Percentiles rank a stretch among this genome's conserved stretches.
Evolutionary conservation across 2,888 invertebrate species (phyloP).

Genomic region (Beris morrisii): DNA sequence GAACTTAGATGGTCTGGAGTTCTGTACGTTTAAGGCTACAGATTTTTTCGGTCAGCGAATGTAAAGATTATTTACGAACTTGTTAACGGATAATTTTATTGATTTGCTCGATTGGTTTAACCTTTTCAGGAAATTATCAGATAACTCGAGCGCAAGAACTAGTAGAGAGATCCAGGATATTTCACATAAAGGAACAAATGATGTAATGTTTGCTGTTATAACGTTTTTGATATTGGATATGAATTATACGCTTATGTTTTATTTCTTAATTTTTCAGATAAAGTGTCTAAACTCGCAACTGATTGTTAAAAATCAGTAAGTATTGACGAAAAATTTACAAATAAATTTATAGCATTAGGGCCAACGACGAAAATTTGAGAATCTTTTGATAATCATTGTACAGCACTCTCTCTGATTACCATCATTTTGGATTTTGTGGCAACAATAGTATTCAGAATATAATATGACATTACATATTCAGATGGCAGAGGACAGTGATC

Average conservation of each 20-base stretch:
- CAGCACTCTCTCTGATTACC: no score
- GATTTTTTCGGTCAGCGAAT: slow-evolving; percentile 50
- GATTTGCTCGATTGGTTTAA: no score
- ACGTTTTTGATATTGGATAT: neutral
- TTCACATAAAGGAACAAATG: neutral
- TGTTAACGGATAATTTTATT: no score
- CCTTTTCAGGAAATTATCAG: neutral
- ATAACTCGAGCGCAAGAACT: neutral
- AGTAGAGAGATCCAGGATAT: neutral
- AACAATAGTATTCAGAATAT: no score
- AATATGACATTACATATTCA: no score
- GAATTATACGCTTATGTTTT: neutral
- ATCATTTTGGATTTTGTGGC: no score
- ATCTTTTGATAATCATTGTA: no score
- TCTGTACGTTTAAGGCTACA: slow-evolving; percentile 55
- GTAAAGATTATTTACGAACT: slow-evolving; percentile 9
- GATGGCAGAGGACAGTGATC: no score
- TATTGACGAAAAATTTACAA: neutral
- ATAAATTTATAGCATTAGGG: neutral
- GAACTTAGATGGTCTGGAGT: slow-evolving; percentile 53
- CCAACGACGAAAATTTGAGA: no score
- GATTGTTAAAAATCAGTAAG: slow-evolving; percentile 31
- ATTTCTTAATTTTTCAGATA: slow-evolving; percentile 22
- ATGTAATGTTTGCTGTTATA: slow-evolving; percentile 11
- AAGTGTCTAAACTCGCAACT: slow-evolving; percentile 31